phyloP scores from a whole-genome alignment of 92 coral and sea anemone species.

The Epizoanthus ramosus region DNA sequence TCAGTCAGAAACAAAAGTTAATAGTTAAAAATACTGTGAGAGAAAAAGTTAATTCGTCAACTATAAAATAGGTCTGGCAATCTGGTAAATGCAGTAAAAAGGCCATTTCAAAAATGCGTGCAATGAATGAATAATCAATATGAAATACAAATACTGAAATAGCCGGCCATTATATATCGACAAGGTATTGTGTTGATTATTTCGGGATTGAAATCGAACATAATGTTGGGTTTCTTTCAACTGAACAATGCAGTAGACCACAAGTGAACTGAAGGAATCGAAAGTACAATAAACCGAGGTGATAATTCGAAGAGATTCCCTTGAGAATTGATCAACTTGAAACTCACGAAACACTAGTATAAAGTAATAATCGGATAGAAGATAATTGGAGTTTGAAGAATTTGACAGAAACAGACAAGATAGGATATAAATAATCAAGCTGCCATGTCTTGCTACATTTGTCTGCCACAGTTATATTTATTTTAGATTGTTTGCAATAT shows the following conservation, averaged over 20 bases:
- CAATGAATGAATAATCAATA: too few species aligned
- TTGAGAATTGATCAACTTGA: neutral
- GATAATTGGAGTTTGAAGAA: neutral
- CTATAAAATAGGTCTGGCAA: too few species aligned
- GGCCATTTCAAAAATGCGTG: too few species aligned
- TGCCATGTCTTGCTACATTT: too few species aligned
- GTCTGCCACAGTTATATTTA: too few species aligned
- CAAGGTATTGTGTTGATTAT: neutral
- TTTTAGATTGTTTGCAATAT: too few species aligned
- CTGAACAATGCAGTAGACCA: neutral
- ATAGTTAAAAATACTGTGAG: neutral
- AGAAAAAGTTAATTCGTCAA: neutral
- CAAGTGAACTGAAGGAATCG: neutral
- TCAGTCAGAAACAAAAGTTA: neutral
- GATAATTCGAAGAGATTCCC: neutral
- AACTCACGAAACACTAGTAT: neutral
- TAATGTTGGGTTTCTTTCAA: too few species aligned
- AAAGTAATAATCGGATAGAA: neutral
- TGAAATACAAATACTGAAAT: neutral
- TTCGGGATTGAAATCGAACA: too few species aligned
- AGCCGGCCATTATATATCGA: neutral
- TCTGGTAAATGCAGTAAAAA: too few species aligned
- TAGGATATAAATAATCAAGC: too few species aligned
- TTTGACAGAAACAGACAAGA: neutral
- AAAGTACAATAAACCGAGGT: neutral